Evolutionary conservation across 2,797 vertebrate species (phyloP), one percentile per base, ranked within the genome.

Genomic region (Enteromius anoplus): DNA sequence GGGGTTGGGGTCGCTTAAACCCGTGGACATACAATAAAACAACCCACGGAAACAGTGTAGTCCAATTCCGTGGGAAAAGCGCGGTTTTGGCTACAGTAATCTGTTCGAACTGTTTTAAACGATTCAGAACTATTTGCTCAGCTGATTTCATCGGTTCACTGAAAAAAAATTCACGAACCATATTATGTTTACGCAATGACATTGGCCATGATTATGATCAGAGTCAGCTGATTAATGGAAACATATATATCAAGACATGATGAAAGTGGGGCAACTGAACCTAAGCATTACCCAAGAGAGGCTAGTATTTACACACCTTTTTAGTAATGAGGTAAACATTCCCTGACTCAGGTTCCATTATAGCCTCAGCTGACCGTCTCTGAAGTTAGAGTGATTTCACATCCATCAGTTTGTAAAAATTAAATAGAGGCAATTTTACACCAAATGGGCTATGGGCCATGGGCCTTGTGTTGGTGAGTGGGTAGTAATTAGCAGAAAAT

Each of bases 401-500:
- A 49, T 76, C 37, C 55, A 78, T 71, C 58, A 64, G 7, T 75
- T 77, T 80, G 47, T 37, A 58, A 78, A 86, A 72, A 40, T 45
- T 32, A 77, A 84, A 77, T 32, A 0, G 23, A 70, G 26, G 69
- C 65, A 23, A 37, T 65, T 77, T 78, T 79, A 83, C 40, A 75
- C 19, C 65, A 71, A 81, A 78, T 23, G 60, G 58, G 62, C 29
- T 15, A 75, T 23, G 26, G 4, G 75, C 75, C 58, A 64, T 14
- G 0, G 17, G 51, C 82, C 79, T 58, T 42, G 81, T 77, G 81
- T 84, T 85, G 76, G 87, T 86, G 79, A 71, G 26, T 40, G 32
- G 86, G 72, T 85, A 1, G 77, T 88, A 90, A 93, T 95, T 92
- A 93, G 90, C 87, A 82, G 86, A 91, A 89, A 93, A 92, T 19